A percentile compares a stretch with the other conserved stretches of the same genome.
Conservation (phyloP, 2,888 invertebrate genomes). For the Heteromyza rotundicornis region DNA sequence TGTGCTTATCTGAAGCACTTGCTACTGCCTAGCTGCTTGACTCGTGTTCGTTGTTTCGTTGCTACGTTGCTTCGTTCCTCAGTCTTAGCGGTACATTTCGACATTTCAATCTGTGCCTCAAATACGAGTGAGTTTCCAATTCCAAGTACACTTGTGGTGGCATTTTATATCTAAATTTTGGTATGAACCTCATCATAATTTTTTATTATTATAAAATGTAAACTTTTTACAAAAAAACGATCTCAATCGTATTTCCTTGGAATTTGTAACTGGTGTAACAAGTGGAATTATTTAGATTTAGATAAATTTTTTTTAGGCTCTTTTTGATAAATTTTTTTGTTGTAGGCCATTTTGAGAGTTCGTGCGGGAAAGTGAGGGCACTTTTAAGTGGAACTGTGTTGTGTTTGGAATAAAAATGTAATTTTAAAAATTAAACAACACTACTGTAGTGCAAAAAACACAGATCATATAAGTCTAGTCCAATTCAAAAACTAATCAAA, state of each 20-base stretch:
- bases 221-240: conserved; percentile 34
- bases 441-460: too few relatives aligned
- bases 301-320: too few relatives aligned
- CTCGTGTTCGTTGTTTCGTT: background rate
- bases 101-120: background rate
- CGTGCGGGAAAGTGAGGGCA: too few relatives aligned
- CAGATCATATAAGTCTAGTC: too few relatives aligned
- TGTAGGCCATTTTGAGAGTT: too few relatives aligned
- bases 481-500: too few relatives aligned
- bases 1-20: background rate
- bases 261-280: conserved; percentile 55
- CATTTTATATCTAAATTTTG: conserved; percentile 2
- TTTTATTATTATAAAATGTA: conserved; percentile 13
- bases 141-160: background rate
- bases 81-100: background rate
- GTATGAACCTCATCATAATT: background rate
- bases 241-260: conserved; percentile 53
- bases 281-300: conserved; percentile 36
- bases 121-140: background rate
- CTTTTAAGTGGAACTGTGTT: too few relatives aligned
- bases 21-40: background rate
- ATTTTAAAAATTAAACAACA: too few relatives aligned
- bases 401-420: too few relatives aligned
- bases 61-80: background rate
- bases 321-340: too few relatives aligned